A percentile compares a stretch with the other conserved stretches of the same genome.
These are phyloP conservation scores for Petrocephalus sullivani DNA, from an alignment of 2,797 vertebrate species.

Conservation along the genomic window DNA sequence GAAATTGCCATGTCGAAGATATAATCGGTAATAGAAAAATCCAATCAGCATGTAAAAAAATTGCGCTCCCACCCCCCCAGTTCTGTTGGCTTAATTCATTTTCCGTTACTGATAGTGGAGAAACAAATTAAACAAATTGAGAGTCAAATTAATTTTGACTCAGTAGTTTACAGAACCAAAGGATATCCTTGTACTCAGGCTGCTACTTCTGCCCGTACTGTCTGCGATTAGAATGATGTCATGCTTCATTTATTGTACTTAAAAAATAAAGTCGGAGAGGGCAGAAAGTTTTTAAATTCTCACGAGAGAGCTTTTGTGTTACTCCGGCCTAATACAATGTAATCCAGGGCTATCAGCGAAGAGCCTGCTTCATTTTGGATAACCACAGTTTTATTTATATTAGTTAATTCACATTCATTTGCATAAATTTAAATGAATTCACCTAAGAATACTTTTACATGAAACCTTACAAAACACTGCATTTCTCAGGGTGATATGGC, in stretches of 20 bases:
- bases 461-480: not conserved
- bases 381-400: not conserved
- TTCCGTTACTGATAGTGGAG: constrained; percentile 9
- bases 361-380: not conserved
- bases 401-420: not conserved
- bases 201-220: not conserved
- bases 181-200: not conserved
- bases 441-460: not conserved
- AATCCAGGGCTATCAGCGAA: not conserved
- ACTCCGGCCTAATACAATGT: not conserved
- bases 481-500: not conserved
- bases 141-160: constrained; percentile 14
- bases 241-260: not conserved
- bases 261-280: not conserved
- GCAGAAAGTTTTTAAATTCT: not conserved
- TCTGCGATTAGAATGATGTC: not conserved
- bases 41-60: not conserved
- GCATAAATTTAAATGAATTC: not conserved
- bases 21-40: constrained; percentile 14
- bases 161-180: not conserved
- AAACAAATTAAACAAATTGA: constrained; percentile 5
- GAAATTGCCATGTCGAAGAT: constrained; percentile 6
- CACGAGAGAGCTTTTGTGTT: not conserved
- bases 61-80: not conserved
- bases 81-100: constrained; percentile 2